Evolutionary conservation across 2,888 invertebrate genomes (phyloP), one percentile per base, ranked within the genome.

Genomic region (Camptogramma bilineatum): DNA sequence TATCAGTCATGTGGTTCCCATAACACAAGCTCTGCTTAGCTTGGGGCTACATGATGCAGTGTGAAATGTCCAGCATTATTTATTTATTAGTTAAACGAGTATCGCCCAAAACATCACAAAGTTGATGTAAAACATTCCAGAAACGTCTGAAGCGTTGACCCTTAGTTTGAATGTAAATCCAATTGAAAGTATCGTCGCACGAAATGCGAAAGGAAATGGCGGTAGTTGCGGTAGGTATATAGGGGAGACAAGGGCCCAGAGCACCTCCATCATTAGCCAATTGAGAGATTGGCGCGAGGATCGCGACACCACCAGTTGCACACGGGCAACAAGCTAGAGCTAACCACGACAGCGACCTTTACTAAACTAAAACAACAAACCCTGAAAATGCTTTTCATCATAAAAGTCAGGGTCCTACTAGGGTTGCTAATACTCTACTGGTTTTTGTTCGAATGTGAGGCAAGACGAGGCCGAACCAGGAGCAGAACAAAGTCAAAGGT

Each of bases 401-500:
- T 82, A 66, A 85, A 80, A 72, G 68, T 77, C 24, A 80, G 79
- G 62, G 58, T 80, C 24, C 66, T 87, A 60, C 62, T 85, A 52
- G 74, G 73, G 55, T 59, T 88, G 46, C 63, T 88, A 1, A 60
- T 87, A 18, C 55, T 86, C 4, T 85, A 73, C 69, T 83, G 76
- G 73, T 78, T 81, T 70, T 71, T 85, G 42, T 69, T 84, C 44
- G 75, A 77, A 18, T 76, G 87, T 62, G 87, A 87, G 18, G 95
- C 94, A 2, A 93, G 97, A 52, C 94, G 97, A 76, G 96, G 96
- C 9, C 94, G 97, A 65, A 93, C 94, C 34, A 94, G 97, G 76
- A 94, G 96, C 72, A 95, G 96, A 76, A 95, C 96, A 55, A 97
- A 96, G 81, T 97, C 97, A 0, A 95, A 96, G 93, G 96, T 96